Percentiles rank a stretch among this genome's conserved stretches.
Evolutionary conservation across 2,113 vertebrate species (phyloP).

Genomic region (Lontra canadensis): DNA sequence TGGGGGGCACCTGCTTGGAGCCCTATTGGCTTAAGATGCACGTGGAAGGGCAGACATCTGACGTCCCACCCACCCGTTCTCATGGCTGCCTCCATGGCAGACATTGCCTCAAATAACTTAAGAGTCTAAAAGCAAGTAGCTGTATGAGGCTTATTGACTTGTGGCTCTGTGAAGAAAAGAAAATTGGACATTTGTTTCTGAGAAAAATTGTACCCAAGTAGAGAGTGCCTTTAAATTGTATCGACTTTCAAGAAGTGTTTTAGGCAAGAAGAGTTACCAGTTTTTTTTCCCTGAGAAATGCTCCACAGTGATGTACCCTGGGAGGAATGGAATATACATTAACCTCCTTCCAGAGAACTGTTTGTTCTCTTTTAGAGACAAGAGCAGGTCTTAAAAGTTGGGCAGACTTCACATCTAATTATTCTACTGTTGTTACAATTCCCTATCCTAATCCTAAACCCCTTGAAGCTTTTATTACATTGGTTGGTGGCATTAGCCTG

Average conservation of each 20-base stretch:
- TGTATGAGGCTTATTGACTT: not conserved
- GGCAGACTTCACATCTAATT: conserved; percentile 83
- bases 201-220: not conserved
- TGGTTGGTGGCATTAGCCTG: conserved; percentile 71
- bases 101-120: not conserved
- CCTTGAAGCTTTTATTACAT: conserved; percentile 69
- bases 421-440: conserved; percentile 82
- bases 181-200: conserved; percentile 18
- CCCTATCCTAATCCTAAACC: conserved; percentile 81
- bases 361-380: conserved; percentile 67
- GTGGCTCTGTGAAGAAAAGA: not conserved
- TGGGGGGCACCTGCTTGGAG: accelerated
- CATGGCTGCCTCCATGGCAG: not conserved
- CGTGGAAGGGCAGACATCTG: not conserved
- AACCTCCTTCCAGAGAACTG: conserved; percentile 31
- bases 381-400: conserved; percentile 78
- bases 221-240: not conserved
- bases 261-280: not conserved
- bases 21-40: accelerated
- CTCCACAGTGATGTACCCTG: not conserved
- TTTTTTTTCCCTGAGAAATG: not conserved
- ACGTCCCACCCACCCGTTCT: not conserved
- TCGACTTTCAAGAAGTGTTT: not conserved
- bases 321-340: conserved; percentile 10
- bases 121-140: not conserved